Evolutionary conservation across 1,140 invertebrate genomes (phyloP), one percentile per base, ranked within the genome.

Genomic region (Cydia pomonella): DNA sequence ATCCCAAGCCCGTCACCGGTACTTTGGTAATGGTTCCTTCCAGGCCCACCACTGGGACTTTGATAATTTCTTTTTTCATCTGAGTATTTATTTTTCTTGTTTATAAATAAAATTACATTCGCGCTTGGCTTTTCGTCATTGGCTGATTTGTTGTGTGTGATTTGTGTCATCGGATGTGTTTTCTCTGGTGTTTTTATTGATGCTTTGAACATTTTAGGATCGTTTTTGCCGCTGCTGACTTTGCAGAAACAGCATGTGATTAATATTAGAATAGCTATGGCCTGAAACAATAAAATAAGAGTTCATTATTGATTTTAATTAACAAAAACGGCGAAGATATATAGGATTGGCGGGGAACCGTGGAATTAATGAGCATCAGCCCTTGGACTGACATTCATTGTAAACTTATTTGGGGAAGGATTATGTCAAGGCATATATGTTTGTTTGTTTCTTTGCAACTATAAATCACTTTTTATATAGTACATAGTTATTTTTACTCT

Each of bases 201-300:
- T n/a, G 50, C 50, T 53, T n/a, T 53, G 50, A n/a, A 53, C n/a
- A 7, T 53, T 18, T 53, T n/a, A 4, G n/a, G 16, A 18, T 53
- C 50, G 16, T 21, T 7, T 18, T 18, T 53, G 50, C 50, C n/a
- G 9, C 50, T 6, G 16, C 50, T 53, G 50, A 18, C n/a, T 53
- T 53, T 53, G 50, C 7, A 18, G 50, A 53, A 53, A 16, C 50
- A 53, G n/a, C 50, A 53, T 53, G 50, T 53, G n/a, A 53, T 53
- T 18, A 53, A 18, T 5, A 53, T 53, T 53, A 53, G 50, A 7
- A 53, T 53, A n/a, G n/a, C 50, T 21, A 53, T 53, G 50, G 50
- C 50, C 50, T 53, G 18, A 53, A 53, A 53, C 50, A 53, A 53
- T 18, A 18, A 53, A 53, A 53, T 4, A 47, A 16, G 44, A 16